Evolutionary conservation across 2,797 vertebrate genomes (phyloP).

Genomic region (Cyprinella venusta): DNA sequence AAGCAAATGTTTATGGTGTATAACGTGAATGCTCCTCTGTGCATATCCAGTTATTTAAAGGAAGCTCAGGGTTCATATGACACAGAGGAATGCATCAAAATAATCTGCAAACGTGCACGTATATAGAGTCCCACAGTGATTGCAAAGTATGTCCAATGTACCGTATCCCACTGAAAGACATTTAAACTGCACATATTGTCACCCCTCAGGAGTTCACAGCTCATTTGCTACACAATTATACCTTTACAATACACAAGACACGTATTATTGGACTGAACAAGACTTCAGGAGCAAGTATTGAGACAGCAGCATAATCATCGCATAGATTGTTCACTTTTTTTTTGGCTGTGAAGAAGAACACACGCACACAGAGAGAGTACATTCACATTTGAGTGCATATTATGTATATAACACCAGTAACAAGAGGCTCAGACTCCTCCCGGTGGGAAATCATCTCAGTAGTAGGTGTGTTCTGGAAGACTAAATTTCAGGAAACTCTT

Average conservation of each 20-base stretch:
- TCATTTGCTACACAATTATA: constrained; percentile 27
- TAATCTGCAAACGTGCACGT: not conserved
- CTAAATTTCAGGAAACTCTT: constrained; percentile 28
- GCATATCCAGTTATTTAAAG: constrained; percentile 19
- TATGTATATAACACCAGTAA: constrained; percentile 77
- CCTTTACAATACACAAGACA: constrained; percentile 24
- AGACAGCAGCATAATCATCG: constrained; percentile 77
- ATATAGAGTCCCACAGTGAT: constrained; percentile 8
- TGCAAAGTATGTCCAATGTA: constrained; percentile 21
- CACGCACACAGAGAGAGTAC: constrained; percentile 69
- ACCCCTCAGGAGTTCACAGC: constrained; percentile 14
- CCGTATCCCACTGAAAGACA: constrained; percentile 3
- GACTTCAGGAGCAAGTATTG: constrained; percentile 67
- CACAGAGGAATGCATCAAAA: not conserved
- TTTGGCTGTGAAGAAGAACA: constrained; percentile 66
- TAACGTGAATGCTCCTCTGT: constrained; percentile 6
- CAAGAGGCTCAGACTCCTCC: constrained; percentile 67
- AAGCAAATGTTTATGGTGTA: not conserved
- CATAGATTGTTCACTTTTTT: constrained; percentile 63
- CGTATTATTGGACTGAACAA: constrained; percentile 64
- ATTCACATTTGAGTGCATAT: constrained; percentile 75
- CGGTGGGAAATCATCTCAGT: constrained; percentile 54
- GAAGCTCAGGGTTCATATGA: constrained; percentile 32
- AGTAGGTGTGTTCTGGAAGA: constrained; percentile 55
- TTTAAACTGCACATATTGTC: constrained; percentile 10